Evolutionary conservation across 2,888 invertebrate genomes (phyloP).

Genomic region (Salticus scenicus): DNA sequence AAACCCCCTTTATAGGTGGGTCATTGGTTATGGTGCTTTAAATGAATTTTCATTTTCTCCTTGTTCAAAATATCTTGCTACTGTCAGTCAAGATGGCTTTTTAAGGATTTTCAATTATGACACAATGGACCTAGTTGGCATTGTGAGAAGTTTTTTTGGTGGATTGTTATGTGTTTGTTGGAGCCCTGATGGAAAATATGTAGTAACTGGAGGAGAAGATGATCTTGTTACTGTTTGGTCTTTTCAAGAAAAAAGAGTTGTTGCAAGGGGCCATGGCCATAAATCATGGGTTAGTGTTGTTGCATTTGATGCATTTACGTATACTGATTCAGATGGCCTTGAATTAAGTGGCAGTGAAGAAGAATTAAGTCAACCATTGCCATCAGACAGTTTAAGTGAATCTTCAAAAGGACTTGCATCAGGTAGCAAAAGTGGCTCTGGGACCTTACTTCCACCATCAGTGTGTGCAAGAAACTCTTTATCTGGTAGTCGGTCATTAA

Average conservation of each 20-base stretch:
- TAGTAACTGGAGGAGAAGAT: slow-evolving; percentile 98
- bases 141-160: slow-evolving; percentile 97
- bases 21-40: slow-evolving; percentile 84
- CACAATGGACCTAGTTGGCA: slow-evolving; percentile 95
- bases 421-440: slow-evolving; percentile 58
- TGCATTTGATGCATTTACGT: slow-evolving; percentile 88
- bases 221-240: slow-evolving; percentile 99
- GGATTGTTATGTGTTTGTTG: slow-evolving; percentile 98
- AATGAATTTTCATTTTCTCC: slow-evolving; percentile 99
- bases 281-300: slow-evolving; percentile 98
- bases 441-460: slow-evolving; percentile 56
- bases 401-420: slow-evolving; percentile 67
- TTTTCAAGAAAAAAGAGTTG: slow-evolving; percentile 91
- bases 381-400: slow-evolving; percentile 61
- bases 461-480: slow-evolving; percentile 70
- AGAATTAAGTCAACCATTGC: slow-evolving; percentile 71
- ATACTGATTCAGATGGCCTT: slow-evolving; percentile 78
- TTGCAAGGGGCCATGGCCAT: slow-evolving; percentile 98
- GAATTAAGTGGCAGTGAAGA: slow-evolving; percentile 78
- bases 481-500: slow-evolving; percentile 67
- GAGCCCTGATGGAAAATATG: slow-evolving; percentile 97
- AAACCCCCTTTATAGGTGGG: slow-evolving; percentile 91
- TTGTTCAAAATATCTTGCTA: slow-evolving; percentile 90
- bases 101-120: slow-evolving; percentile 97
- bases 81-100: slow-evolving; percentile 87